Base-by-base conservation (phyloP, 2,113 vertebrate genomes). In the Dendropsophus ebraccatus region DNA sequence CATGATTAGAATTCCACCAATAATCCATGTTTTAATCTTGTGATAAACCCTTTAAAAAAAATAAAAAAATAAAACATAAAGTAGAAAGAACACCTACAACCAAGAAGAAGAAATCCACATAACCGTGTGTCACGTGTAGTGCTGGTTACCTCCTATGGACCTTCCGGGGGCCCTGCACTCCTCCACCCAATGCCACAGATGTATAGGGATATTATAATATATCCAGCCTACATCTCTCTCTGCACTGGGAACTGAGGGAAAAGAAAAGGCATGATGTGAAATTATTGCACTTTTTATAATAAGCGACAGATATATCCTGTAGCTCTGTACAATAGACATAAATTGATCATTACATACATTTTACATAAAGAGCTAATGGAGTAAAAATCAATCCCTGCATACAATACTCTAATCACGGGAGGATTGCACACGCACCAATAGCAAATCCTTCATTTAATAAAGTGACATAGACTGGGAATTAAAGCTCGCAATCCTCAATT, bases 301-400 rank as follows among this genome's bases (percentile, higher is more conserved):
- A 82, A 19, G 28, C 60, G 41, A 70, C 80, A 69, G 60, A 82
- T 50, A 70, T 69, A 50, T 70, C 62, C 41, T 70, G 62, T 69
- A 49, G 80, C 60, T 69, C 28, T 35, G 56, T 82, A 69, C 78
- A 81, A 81, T 65, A 81, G 37, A 28, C 78, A 65, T 60, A 81
- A 81, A 81, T 81, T 81, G 78, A 65, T 65, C 56, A 81, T 81
- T 81, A 81, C 52, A 81, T 81, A 81, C n/a, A 81, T 81, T 81
- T 81, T 81, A 62, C 78, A 62, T 81, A 81, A 81, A 81, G 56
- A 65, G 78, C 54, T 81, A 81, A 81, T 81, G 56, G 56, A 81
- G 35, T 81, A 81, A 81, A 81, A 81, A 81, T 81, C 78, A 81
- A 81, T 81, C 56, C 56, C 37, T 37, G 37, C 56, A 65, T 81